Base-by-base conservation (phyloP, 2,797 vertebrate genomes). In the Eospalax fontanierii region DNA sequence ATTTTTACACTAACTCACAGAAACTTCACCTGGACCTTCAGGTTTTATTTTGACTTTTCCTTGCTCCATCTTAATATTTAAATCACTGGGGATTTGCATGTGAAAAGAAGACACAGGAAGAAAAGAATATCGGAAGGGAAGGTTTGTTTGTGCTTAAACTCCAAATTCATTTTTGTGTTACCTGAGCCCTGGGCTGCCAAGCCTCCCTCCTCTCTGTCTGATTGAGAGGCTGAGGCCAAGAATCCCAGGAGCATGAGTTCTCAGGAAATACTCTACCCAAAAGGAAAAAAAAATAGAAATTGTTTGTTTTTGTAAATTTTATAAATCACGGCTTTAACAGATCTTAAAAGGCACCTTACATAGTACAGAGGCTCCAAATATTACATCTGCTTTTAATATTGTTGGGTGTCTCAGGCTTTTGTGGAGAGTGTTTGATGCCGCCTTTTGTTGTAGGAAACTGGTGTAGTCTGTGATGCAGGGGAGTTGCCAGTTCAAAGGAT, bases 401-500 rank as follows among this genome's bases (percentile, higher is more conserved):
- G 92, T 74, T 94, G 96, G 96, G 61, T 97, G 93, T 95, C 96
- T 73, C 85, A 83, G 97, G 97, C 87, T 97, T 96, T 95, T 95
- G 95, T 95, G 97, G 73, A 70, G 78, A 90, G 71, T 81, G 96
- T 86, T 96, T 89, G 95, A 96, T 2, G 91, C 68, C 2, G 89
- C 66, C 5, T 86, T 98, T 98, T 98, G 97, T 96, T 97, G 97
- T 93, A 87, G 95, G 83, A 93, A 91, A 92, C 96, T 88, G 38
- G 28, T 15, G 93, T 30, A 66, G 90, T 97, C 97, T 97, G 96
- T 97, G 97, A 96, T 97, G 94, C 68, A 12, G 0, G 95, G 96
- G 89, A 91, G 95, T 96, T 91, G 97, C 96, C 12, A 71, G 97
- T 98, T 98, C 98, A 98, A 98, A 98, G 97, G 96, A 94, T 95